Base-by-base conservation (phyloP, 2,888 invertebrate species). In the Willowsia nigromaculata region DNA sequence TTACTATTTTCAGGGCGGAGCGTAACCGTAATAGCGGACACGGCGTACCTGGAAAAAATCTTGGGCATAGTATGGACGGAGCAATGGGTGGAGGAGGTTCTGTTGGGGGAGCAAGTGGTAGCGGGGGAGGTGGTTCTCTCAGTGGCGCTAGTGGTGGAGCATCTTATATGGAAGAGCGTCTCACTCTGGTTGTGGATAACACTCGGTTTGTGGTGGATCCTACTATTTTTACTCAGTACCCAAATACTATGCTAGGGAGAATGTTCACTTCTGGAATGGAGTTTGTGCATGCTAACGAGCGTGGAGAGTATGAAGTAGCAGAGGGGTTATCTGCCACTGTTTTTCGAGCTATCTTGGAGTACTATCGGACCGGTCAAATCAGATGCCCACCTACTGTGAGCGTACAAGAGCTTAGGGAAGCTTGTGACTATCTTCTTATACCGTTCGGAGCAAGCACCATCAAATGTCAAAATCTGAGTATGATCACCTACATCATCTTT, bases 171-270 rank as follows among this genome's bases (percentile, higher is more conserved):
- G 96, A 97, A 85, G 97, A 97, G 93, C 95, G 97, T 88, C 97
- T 99, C 84, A 98, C 98, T 1, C 95, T 99, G 78, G 96, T 99
- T n/a, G 99, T 99, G 15, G 99, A 99, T 93, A 98, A 97, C 93
- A 99, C 99, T 0, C 95, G 98, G 91, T 98, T 98, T 94, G 96
- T 99, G 68, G 96, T 99, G 27, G 99, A 99, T 94, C 97, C 98
- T 6, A 96, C 97, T 1, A 95, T 99, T 90, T 98, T 99, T 93
- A 97, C 97, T 11, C 97, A 97, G 1, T 98, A 99, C 94, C 99
- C 99, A 0, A 99, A 99, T 94, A 99, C 99, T 0, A 99, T 99
- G 99, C 95, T 99, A 43, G 99, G 99, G n/a, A 94, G 98, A 93
- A 99, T 99, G 99, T 99, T 99, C 93, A 97, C 98, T 93, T 97